These are phyloP conservation scores for Scolopax bukidnonensis DNA, from an alignment of 2,797 vertebrate genomes.

Conservation along the genomic window DNA sequence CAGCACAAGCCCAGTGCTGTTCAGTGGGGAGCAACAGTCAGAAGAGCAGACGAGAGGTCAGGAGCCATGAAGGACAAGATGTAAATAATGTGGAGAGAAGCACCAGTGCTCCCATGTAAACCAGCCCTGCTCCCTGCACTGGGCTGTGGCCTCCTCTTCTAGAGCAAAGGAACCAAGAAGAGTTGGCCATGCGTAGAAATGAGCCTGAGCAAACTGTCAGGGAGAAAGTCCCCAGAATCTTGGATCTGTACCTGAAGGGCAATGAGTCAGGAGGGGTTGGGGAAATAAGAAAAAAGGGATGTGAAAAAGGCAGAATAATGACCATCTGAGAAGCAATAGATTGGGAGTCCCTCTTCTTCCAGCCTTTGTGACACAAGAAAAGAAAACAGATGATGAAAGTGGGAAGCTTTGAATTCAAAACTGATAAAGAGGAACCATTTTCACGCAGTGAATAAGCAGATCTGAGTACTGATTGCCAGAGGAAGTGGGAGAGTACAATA, in stretches of 20 bases:
- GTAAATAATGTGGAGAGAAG: background rate
- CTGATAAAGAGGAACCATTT: background rate
- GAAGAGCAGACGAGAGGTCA: background rate
- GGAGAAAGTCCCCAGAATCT: background rate
- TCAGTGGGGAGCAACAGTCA: background rate
- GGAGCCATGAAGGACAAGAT: background rate
- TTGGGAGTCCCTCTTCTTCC: background rate
- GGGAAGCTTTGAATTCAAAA: background rate
- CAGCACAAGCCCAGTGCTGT: background rate
- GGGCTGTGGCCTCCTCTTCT: background rate
- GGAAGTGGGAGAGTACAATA: background rate
- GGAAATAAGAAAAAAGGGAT: background rate
- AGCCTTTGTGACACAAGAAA: background rate
- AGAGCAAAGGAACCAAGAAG: background rate
- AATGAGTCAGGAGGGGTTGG: background rate
- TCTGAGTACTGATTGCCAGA: background rate
- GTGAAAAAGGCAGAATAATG: background rate
- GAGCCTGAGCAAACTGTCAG: background rate
- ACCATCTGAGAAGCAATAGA: rapidly evolving
- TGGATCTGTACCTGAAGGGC: background rate
- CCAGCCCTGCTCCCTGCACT: background rate
- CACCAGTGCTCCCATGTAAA: rapidly evolving
- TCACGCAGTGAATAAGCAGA: background rate
- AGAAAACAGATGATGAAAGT: background rate
- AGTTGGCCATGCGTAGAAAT: background rate